Base-by-base conservation (phyloP, 64 coral and sea anemone species). In the Anthopleura sola region DNA sequence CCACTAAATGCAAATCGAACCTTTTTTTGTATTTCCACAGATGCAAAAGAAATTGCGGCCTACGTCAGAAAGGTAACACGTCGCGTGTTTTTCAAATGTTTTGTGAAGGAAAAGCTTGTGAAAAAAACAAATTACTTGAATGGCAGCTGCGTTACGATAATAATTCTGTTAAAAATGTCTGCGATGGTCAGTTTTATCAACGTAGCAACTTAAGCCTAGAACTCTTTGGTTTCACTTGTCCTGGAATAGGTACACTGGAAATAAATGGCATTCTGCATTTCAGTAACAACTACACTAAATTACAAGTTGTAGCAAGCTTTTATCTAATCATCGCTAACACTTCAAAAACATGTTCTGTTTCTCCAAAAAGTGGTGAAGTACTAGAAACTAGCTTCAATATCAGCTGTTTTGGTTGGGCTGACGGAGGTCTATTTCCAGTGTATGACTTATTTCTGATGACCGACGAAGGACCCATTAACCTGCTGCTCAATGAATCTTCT, bases 321-420 rank as follows among this genome's bases (percentile, higher is more conserved):
- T 24, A 79, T 15, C 33, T 84, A 7, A 56, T 26, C 29, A 84
- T 36, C 8, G 47, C 24, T 37, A 36, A 82, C 33, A 40, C 76
- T 23, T 24, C 47, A 21, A 69, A 44, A 37, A n/a, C 47, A 0
- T 89, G 88, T 89, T 31, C 37, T n/a, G 66, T 89, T 54, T 31
- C 47, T 11, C 88, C 88, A 56, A 3, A 12, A 3, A 50, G 57
- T 37, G 88, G 88, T 36, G 66, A 19, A n/a, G 88, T 50, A 23
- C 78, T 89, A 28, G 58, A 55, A 36, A 89, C 88, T 18, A 37
- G 19, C 37, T 89, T 83, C 57, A 83, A 89, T 68, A 75, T 89
- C 23, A 74, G 60, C 21, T 89, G 88, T 55, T 7, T 56, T 21
- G 88, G 88, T 3, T 89, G 88, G 88, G 19, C 12, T 37, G 88